phyloP scores from a whole-genome alignment of 2,113 vertebrate species.

The Toxotes chatareus region DNA sequence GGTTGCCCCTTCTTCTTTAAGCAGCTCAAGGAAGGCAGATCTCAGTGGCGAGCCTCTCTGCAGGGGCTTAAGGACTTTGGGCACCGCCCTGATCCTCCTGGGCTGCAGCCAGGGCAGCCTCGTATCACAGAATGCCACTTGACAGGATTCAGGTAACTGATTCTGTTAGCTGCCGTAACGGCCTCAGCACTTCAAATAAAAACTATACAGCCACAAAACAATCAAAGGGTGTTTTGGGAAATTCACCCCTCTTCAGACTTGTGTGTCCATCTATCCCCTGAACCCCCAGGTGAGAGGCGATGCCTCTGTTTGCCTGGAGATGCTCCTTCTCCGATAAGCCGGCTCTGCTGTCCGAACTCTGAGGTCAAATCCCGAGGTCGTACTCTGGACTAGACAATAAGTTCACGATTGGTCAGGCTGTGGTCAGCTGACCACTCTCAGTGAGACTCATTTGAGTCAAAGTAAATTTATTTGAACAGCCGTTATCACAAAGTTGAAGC shows the following conservation, averaged over 20 bases:
- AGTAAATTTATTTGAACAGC: no score
- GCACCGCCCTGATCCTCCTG: constrained; percentile 33
- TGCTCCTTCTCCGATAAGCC: constrained; percentile 59
- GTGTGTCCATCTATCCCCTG: neutral
- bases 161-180: constrained; percentile 13
- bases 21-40: constrained; percentile 50
- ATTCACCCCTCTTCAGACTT: neutral
- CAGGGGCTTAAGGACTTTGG: constrained; percentile 47
- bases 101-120: constrained; percentile 10
- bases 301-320: constrained; percentile 2
- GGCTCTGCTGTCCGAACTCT: constrained; percentile 51
- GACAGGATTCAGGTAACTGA: constrained; percentile 18
- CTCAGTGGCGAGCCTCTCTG: constrained; percentile 30
- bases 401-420: neutral
- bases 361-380: constrained; percentile 12
- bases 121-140: constrained; percentile 18
- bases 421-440: constrained; percentile 1
- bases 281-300: constrained; percentile 9
- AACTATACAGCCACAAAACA: neutral
- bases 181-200: constrained; percentile 1
- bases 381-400: constrained; percentile 42
- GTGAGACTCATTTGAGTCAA: no score
- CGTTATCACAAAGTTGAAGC: no score
- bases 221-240: neutral
- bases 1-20: constrained; percentile 60